These are phyloP conservation scores for Xestia xanthographa DNA, from an alignment of 2,888 invertebrate genomes.

Conservation along the genomic window DNA sequence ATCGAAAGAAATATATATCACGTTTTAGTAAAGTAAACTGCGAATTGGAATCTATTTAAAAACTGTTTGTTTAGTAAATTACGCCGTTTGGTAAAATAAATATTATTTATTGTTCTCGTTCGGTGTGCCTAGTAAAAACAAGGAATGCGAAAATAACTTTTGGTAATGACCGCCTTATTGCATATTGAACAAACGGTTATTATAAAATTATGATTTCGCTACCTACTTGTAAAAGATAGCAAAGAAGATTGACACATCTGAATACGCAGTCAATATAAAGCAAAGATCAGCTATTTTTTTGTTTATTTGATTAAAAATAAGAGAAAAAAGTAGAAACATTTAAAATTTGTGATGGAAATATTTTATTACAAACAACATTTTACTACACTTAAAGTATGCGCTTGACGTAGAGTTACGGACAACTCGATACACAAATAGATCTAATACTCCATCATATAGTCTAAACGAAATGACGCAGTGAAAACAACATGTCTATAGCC, in stretches of 20 bases:
- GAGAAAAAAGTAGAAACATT: too few relatives aligned
- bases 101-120: slow-evolving; percentile 3
- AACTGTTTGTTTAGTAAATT: slow-evolving; percentile 18
- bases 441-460: background rate
- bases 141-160: background rate
- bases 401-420: background rate
- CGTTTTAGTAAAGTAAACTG: background rate
- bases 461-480: background rate
- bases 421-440: too few relatives aligned
- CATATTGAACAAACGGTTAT: background rate
- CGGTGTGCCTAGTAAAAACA: background rate
- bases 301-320: too few relatives aligned
- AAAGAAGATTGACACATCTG: background rate
- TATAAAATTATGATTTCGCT: background rate
- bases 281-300: background rate
- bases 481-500: slow-evolving; percentile 17
- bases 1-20: background rate
- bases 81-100: slow-evolving; percentile 13
- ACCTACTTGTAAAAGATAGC: background rate
- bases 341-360: too few relatives aligned
- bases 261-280: background rate
- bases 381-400: too few relatives aligned
- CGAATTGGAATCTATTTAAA: slow-evolving; percentile 8
- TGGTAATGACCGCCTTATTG: background rate
- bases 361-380: too few relatives aligned